Evolutionary conservation across 2,888 invertebrate species (phyloP).

Genomic region (Flexamia atlantica): DNA sequence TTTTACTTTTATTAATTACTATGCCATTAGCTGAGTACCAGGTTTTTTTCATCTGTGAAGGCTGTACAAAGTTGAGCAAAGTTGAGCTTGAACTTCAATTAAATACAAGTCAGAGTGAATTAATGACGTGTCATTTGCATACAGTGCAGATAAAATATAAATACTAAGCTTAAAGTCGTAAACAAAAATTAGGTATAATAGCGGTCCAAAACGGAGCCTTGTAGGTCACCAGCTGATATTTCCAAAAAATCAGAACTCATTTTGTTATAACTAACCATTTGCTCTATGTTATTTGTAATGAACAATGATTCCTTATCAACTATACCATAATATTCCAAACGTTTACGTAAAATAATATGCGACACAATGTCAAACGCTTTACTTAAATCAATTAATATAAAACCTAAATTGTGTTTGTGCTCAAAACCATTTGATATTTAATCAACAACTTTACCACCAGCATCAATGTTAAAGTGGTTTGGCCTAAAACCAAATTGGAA

Average conservation of each 20-base stretch:
- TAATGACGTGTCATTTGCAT: slow-evolving; percentile 32
- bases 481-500: slow-evolving; percentile 14
- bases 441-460: slow-evolving; percentile 4
- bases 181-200: slow-evolving; percentile 2
- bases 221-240: neutral
- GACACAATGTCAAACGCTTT: neutral
- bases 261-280: slow-evolving; percentile 1
- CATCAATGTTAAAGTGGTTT: neutral
- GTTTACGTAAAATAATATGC: neutral
- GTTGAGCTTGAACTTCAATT: neutral
- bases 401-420: neutral
- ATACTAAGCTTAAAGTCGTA: neutral
- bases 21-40: neutral
- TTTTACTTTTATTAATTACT: neutral
- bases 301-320: neutral
- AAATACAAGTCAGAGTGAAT: neutral
- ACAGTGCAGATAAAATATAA: neutral
- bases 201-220: slow-evolving; percentile 18
- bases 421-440: slow-evolving; percentile 20
- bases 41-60: neutral
- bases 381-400: neutral
- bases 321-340: neutral
- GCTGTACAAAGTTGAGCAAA: neutral
- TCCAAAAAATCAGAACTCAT: neutral
- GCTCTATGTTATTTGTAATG: neutral